Percentiles rank a stretch among this genome's conserved stretches.
Evolutionary conservation across 2,113 vertebrate genomes (phyloP).

Genomic region (Corvus cornix): DNA sequence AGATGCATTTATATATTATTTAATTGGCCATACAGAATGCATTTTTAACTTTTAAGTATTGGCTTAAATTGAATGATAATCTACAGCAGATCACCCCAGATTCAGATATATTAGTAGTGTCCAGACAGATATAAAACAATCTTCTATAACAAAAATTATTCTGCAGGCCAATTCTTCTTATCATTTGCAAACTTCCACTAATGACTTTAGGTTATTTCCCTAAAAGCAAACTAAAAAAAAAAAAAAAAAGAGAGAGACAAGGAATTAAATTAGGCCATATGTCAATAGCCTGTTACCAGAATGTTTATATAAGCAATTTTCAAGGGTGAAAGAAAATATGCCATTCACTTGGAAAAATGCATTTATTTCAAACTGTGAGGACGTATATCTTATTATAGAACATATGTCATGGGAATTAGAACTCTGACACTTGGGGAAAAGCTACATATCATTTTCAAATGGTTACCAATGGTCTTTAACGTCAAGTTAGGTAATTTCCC

Average conservation of each 20-base stretch:
- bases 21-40: neutral
- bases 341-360: neutral
- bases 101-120: neutral
- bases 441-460: neutral
- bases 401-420: constrained; percentile 10
- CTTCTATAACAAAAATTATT: neutral
- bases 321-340: constrained; percentile 43
- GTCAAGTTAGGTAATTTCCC: neutral
- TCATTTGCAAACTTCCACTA: neutral
- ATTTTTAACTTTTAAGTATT: neutral
- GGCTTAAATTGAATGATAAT: neutral
- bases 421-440: neutral
- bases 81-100: neutral
- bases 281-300: constrained; percentile 30
- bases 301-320: constrained; percentile 39
- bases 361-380: constrained; percentile 17
- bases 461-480: neutral
- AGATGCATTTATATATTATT: neutral
- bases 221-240: neutral
- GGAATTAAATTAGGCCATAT: constrained; percentile 4
- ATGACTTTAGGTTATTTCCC: neutral
- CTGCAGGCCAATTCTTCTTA: neutral
- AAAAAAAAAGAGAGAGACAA: neutral
- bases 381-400: constrained; percentile 30
- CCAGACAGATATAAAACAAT: neutral